Base-by-base conservation (phyloP, 1,140 invertebrate species). In the Sesamia nonagrioides region DNA sequence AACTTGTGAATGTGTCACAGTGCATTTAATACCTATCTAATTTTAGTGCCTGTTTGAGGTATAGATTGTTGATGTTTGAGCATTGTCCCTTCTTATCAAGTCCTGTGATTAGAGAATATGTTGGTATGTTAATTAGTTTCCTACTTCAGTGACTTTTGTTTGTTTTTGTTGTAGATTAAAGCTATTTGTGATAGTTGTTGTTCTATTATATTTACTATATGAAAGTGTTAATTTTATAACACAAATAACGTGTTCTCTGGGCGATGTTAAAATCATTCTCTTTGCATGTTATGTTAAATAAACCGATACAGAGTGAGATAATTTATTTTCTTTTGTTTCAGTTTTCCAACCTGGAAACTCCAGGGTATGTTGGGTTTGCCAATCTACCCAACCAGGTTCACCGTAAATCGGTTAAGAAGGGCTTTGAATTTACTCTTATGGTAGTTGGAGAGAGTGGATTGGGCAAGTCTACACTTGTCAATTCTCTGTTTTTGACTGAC, bases 391-490 rank as follows among this genome's bases (percentile, higher is more conserved):
- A 99, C 95, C 99, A 99, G 95, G 98, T 99, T 4, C 98, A 98
- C 94, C 96, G 99, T 71, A 99, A 99, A 94, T 98, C 98, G 13
- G 98, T 99, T 15, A 99, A 99, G 93, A 98, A 99, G 92, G 99
- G 99, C 18, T 99, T 99, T 94, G 99, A 99, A 92, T 99, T 99
- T 93, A 99, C 98, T 0, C 94, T 99, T 0, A 99, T 99, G 99
- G 98, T 99, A 58, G 98, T 99, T 33, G 99, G 99, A 40, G 98
- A 99, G 94, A 98, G 98, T 86, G 99, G 99, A 1, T 94, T 99
- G 33, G 99, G 99, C 21, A 99, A 99, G 95, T 99, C 99, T 0
- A 99, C 99, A 6, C 96, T 99, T 77, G 98, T 99, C 50, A 99
- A 99, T 92, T 99, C 98, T 74, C 95, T 99, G n/a, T 99, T 99